Conservation (phyloP, 2,888 invertebrate genomes). For the Parasteatoda lunata region DNA sequence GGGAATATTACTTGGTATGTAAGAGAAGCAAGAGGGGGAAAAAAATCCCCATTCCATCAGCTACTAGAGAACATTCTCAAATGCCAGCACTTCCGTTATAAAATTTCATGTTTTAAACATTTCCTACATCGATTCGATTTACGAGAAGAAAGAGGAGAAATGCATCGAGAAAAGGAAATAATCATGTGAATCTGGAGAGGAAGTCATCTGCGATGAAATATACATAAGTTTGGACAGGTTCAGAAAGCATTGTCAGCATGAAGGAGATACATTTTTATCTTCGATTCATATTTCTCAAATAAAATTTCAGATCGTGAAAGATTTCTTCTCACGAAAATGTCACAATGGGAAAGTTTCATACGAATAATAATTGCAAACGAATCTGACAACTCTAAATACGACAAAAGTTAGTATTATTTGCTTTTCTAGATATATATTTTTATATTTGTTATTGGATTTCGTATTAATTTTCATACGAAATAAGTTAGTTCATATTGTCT, state of each 20-base stretch:
- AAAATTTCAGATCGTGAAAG: not conserved
- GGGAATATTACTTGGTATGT: no score
- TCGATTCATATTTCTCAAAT: not conserved
- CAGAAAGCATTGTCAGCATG: not conserved
- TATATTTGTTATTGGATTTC: no score
- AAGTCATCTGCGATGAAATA: conserved; percentile 45
- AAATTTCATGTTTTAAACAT: conserved; percentile 62
- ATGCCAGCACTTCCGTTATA: conserved; percentile 35
- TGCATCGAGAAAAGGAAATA: conserved; percentile 32
- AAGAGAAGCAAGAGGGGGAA: not conserved
- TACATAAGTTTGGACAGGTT: conserved; percentile 38
- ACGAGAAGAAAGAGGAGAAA: conserved; percentile 6
- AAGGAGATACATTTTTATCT: conserved; percentile 1
- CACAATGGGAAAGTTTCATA: no score
- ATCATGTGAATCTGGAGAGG: conserved; percentile 26
- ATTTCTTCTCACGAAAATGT: no score
- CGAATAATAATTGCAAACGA: no score
- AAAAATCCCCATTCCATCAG: conserved; percentile 22
- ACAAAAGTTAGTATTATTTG: no score
- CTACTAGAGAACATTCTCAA: conserved; percentile 24
- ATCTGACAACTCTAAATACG: no score
- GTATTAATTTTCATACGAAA: no score
- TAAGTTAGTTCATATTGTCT: no score
- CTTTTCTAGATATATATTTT: no score
- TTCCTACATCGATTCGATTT: conserved; percentile 11